phyloP scores from a whole-genome alignment of 2,888 invertebrate genomes.

The Eilema sororculum region DNA sequence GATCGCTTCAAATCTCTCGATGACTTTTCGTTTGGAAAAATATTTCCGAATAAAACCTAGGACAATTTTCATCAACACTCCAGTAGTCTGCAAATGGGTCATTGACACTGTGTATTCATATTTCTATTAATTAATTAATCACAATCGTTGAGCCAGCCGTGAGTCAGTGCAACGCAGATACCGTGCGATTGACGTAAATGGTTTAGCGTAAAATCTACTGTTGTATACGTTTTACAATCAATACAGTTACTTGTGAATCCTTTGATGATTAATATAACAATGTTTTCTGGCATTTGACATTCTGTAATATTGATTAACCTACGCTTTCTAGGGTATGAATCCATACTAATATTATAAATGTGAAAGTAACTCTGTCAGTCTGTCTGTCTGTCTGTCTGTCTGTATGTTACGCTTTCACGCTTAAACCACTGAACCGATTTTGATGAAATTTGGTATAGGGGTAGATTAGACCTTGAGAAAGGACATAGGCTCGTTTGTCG shows the following conservation, averaged over 20 bases:
- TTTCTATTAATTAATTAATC: slow-evolving; percentile 46
- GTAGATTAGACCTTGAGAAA: too few species aligned
- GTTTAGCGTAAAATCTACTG: slow-evolving; percentile 20
- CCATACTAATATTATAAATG: too few species aligned
- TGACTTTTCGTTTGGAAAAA: too few species aligned
- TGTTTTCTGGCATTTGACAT: not conserved
- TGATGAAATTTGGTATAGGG: too few species aligned
- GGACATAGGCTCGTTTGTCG: too few species aligned
- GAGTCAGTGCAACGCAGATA: slow-evolving; percentile 46
- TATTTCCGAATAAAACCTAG: too few species aligned
- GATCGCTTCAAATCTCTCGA: too few species aligned
- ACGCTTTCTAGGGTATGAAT: too few species aligned
- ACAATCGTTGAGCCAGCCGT: slow-evolving; percentile 34
- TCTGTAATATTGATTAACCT: not conserved
- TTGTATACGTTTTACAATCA: slow-evolving; percentile 6
- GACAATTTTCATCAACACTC: not conserved
- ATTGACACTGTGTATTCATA: slow-evolving; percentile 28
- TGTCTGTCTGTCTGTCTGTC: too few species aligned
- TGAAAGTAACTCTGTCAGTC: too few species aligned
- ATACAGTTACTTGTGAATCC: slow-evolving; percentile 13
- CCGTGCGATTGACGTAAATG: slow-evolving; percentile 41
- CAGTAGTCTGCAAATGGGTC: slow-evolving; percentile 26
- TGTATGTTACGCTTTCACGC: too few species aligned
- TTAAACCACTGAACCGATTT: too few species aligned
- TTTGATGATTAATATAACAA: slow-evolving; percentile 3